Percentiles rank a stretch among this genome's conserved stretches.
Evolutionary conservation across 1,140 invertebrate species (phyloP).

Genomic region (Apis mellifera): Amel_HAv3.1 CM009943.2:4786501-4787000

Average conservation of each 20-base stretch:
- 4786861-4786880: neutral
- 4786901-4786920: neutral
- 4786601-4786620: neutral
- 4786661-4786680: neutral
- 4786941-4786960: conserved; percentile 8
- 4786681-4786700: neutral
- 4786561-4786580: neutral
- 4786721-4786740: neutral
- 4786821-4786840: too few relatives aligned
- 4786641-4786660: neutral
- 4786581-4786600: neutral
- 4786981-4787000: neutral
- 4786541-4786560: neutral
- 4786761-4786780: neutral
- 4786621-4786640: neutral
- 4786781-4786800: too few relatives aligned
- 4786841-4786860: neutral
- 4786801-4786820: too few relatives aligned
- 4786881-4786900: too few relatives aligned
- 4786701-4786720: neutral
- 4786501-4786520: neutral
- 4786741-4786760: neutral
- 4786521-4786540: neutral
- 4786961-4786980: conserved; percentile 3
- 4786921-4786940: neutral